Conservation (phyloP, 2,113 vertebrate species). For the Engystomops pustulosus region DNA sequence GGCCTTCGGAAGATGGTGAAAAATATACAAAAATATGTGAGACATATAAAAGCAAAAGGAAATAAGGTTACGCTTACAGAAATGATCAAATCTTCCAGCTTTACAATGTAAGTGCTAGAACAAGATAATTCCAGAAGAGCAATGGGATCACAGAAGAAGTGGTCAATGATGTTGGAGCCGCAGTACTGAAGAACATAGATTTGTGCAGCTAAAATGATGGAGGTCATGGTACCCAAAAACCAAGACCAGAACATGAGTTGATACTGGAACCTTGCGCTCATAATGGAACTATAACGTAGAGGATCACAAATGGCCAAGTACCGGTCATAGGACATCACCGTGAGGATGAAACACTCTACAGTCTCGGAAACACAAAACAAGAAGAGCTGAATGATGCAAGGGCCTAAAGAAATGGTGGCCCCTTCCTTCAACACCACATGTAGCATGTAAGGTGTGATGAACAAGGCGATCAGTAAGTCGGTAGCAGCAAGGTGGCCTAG, state of each 20-base stretch:
- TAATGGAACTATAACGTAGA: conserved; percentile 58
- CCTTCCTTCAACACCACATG: background rate
- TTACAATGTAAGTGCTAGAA: background rate
- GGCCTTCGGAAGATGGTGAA: conserved; percentile 1
- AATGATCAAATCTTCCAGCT: background rate
- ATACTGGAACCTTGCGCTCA: conserved; percentile 53
- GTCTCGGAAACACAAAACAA: conserved; percentile 3
- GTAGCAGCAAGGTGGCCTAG: conserved; percentile 20
- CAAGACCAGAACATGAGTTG: conserved; percentile 56
- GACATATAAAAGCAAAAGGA: conserved; percentile 2
- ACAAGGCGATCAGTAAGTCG: conserved; percentile 2
- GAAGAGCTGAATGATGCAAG: conserved; percentile 20
- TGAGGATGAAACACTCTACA: conserved; percentile 56
- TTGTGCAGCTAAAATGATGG: background rate
- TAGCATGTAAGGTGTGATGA: background rate
- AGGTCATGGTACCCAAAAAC: conserved; percentile 23
- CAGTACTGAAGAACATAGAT: background rate
- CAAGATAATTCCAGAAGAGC: conserved; percentile 38
- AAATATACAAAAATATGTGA: conserved; percentile 27
- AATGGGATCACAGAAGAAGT: conserved; percentile 37
- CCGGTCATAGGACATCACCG: conserved; percentile 61
- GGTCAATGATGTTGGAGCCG: background rate
- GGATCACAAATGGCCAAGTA: conserved; percentile 49
- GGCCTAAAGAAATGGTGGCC: background rate
- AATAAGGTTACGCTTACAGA: background rate